Base-by-base conservation (phyloP, 2,888 invertebrate species). In the Lacanobia wlatinum region DNA sequence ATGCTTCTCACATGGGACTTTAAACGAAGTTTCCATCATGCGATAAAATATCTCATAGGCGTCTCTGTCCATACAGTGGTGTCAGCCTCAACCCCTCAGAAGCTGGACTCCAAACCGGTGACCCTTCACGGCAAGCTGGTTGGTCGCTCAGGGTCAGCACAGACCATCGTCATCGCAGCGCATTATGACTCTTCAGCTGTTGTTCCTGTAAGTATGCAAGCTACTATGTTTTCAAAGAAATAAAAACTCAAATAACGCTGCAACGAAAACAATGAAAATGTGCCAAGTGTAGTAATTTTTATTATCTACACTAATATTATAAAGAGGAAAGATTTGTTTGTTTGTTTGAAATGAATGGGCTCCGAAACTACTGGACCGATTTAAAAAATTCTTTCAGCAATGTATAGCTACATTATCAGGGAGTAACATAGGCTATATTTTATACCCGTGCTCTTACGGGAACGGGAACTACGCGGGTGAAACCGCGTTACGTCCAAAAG, bases 161-260 rank as follows among this genome's bases (percentile, higher is more conserved):
- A 99, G 67, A 98, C 99, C 12, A 98, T 99, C 80, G 97, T 98
- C 3, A 96, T 99, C 65, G 98, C 99, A 7, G 98, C 99, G 0
- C 98, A 99, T 96, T 99, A 99, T 88, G 99, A 99, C 90, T 98
- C 99, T 23, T 97, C 98, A 87, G 98, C 98, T 64, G 96, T 98
- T 71, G 98, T 98, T 40, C 99, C 99, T 71, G 99, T 99, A 95
- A 97, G 97, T 96, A n/a, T 10, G 1, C 5, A 1, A 6, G 1
- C 14, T 21, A 8, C 8, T 23, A 9, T 9, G 9, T 34, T 53
- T 21, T 34, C 43, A 9, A 16, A 12, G 5, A 52, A 12, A 21
- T 9, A 28, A 28, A 28, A 28, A 28, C 28, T 28, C 28, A 48
- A 43, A 43, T 1, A 43, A 43, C 9, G 43, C 34, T 34, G 34